phyloP scores from a whole-genome alignment of 2,113 vertebrate species.

The Proterorhinus semilunaris region DNA sequence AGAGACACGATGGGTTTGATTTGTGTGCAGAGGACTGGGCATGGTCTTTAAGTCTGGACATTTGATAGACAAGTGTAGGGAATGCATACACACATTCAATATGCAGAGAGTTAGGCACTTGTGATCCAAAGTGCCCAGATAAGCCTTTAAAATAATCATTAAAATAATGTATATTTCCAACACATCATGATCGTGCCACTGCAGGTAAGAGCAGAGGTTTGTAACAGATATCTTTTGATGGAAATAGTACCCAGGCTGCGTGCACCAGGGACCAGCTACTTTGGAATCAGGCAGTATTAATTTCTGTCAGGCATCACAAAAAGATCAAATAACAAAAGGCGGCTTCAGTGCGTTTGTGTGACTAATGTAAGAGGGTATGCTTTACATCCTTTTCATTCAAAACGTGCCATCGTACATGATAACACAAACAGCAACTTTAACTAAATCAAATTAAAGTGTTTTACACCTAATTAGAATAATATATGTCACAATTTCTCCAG shows the following conservation, averaged over 20 bases:
- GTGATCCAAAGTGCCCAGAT: too few relatives aligned
- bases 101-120: neutral
- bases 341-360: constrained; percentile 13
- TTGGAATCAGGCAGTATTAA: constrained; percentile 31
- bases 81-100: neutral
- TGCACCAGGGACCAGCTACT: neutral
- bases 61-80: neutral
- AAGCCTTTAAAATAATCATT: neutral
- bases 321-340: constrained; percentile 15
- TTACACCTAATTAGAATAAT: too few relatives aligned
- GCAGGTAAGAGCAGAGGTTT: constrained; percentile 13
- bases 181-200: constrained; percentile 8
- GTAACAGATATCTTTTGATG: constrained; percentile 29
- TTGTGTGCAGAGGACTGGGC: constrained; percentile 8
- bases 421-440: too few relatives aligned
- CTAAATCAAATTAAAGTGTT: too few relatives aligned
- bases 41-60: constrained; percentile 1
- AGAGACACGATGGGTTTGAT: constrained; percentile 22
- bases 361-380: neutral
- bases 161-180: neutral
- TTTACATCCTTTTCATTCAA: too few relatives aligned
- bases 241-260: constrained; percentile 34
- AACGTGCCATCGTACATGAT: too few relatives aligned
- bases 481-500: too few relatives aligned
- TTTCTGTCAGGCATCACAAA: constrained; percentile 33